Base-by-base conservation (phyloP, 2,888 invertebrate genomes). In the Glaucopsyche alexis region DNA sequence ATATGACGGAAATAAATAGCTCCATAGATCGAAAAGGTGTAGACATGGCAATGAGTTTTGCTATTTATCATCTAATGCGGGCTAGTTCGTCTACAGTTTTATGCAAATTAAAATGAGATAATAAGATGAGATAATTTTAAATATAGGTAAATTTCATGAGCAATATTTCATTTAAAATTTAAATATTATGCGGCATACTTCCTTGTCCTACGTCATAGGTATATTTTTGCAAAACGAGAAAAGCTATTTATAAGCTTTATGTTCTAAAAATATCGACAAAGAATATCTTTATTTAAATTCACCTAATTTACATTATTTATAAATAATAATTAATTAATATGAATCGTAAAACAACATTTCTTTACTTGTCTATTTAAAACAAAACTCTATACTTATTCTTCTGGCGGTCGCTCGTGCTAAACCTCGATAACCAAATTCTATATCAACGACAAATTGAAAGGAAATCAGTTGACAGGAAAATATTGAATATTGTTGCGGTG, bases 1-100 rank as follows among this genome's bases (percentile, higher is more conserved):
- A 88, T 86, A 87, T 89, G 90, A 87, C 89, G 86, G 78, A 80
- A 76, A 85, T 84, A 89, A 89, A 90, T 90, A 89, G 70, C 40
- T 19, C 47, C 3, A 64, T 71, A 40, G 50, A 67, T 71, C 50
- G 14, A 11, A 71, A 72, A 65, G 19, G 50, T 42, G 16, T 69
- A 65, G 73, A 74, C 13, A 8, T 11, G 71, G 55, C 73, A 47
- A 19, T 7, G 16, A 29, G 9, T 4, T 42, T 42, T 50, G 38
- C 9, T 19, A 40, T n/a, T 29, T 29, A 3, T 1, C 3, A 29
- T 29, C 29, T 29, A 29, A 29, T 29, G 29, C 29, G 29, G 29
- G 29, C 2, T 29, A 29, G 29, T 29, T 29, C 29, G 29, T 72
- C 49, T 9, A 38, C 42, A 7, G 9, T 73, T n/a, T 49, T 72